Percentiles rank a stretch among this genome's conserved stretches.
phyloP scores from a whole-genome alignment of 64 coral and sea anemone genomes.

The Catalaphyllia jardinei region DNA sequence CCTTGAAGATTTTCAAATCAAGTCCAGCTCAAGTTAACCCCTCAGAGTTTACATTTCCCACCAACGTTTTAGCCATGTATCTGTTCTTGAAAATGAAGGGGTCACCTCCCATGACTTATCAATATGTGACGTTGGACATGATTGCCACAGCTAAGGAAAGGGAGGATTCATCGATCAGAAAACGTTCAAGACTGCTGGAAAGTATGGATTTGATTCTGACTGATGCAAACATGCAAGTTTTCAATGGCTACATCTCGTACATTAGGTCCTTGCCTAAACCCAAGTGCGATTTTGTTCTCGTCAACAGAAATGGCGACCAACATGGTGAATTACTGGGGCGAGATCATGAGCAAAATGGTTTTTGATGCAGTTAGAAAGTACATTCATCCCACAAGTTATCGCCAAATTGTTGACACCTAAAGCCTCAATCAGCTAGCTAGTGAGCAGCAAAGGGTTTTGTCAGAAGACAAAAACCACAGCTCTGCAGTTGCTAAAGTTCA shows the following conservation, averaged over 20 bases:
- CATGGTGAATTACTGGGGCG: constrained; percentile 34
- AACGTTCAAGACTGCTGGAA: constrained; percentile 44
- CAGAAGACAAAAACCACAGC: constrained; percentile 72
- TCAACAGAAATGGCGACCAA: constrained; percentile 58
- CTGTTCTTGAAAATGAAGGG: constrained; percentile 22
- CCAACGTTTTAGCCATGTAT: background rate
- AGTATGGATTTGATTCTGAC: constrained; percentile 62
- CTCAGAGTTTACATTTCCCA: no score
- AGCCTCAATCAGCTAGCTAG: background rate
- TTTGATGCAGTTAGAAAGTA: constrained; percentile 62
- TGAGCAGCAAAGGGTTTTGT: constrained; percentile 33
- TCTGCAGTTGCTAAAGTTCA: constrained; percentile 53
- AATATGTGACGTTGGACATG: constrained; percentile 53
- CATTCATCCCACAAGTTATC: constrained; percentile 58
- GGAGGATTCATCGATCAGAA: constrained; percentile 63
- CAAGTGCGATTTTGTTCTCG: constrained; percentile 49
- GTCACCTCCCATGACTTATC: constrained; percentile 9
- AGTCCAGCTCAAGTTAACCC: no score
- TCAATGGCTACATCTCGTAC: constrained; percentile 6
- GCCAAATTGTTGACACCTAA: constrained; percentile 69
- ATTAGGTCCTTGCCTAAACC: constrained; percentile 26
- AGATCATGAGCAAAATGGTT: constrained; percentile 41
- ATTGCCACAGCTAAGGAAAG: background rate
- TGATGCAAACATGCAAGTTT: constrained; percentile 6
- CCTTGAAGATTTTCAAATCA: no score